These are phyloP conservation scores for Sabatieria punctata DNA, from an alignment of 2,888 invertebrate genomes.

Conservation along the genomic window DNA sequence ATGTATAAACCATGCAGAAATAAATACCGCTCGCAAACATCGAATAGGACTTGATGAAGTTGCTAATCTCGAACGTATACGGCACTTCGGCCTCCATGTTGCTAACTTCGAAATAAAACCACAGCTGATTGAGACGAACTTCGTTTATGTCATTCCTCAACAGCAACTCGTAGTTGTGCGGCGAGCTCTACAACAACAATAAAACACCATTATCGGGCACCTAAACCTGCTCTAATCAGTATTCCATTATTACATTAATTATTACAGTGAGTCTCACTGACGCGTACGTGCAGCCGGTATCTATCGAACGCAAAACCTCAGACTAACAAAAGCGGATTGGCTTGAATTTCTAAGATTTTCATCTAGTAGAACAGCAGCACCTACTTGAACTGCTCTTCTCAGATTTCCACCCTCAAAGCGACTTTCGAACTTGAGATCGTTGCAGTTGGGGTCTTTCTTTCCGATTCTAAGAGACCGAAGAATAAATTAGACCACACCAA, in stretches of 20 bases:
- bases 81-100: constrained; percentile 51
- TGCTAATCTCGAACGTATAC: constrained; percentile 67
- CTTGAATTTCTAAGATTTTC: too few relatives aligned
- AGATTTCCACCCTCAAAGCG: constrained; percentile 72
- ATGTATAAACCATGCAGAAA: too few relatives aligned
- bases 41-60: constrained; percentile 67
- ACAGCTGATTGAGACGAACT: constrained; percentile 52
- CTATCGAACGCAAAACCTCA: too few relatives aligned
- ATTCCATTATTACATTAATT: too few relatives aligned
- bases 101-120: constrained; percentile 75
- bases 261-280: too few relatives aligned
- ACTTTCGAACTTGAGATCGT: constrained; percentile 53
- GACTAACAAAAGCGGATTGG: too few relatives aligned
- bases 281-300: too few relatives aligned
- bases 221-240: too few relatives aligned
- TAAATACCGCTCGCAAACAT: constrained; percentile 57
- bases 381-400: constrained; percentile 61
- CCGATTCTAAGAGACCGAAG: too few relatives aligned
- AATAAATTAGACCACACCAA: too few relatives aligned
- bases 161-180: constrained; percentile 61
- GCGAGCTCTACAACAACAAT: constrained; percentile 46
- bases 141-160: constrained; percentile 66
- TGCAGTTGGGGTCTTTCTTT: constrained; percentile 17
- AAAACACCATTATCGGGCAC: constrained; percentile 4
- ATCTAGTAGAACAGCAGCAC: too few relatives aligned